Evolutionary conservation across 2,888 invertebrate species (phyloP), one percentile per base, ranked within the genome.

Genomic region (Merodon equestris): DNA sequence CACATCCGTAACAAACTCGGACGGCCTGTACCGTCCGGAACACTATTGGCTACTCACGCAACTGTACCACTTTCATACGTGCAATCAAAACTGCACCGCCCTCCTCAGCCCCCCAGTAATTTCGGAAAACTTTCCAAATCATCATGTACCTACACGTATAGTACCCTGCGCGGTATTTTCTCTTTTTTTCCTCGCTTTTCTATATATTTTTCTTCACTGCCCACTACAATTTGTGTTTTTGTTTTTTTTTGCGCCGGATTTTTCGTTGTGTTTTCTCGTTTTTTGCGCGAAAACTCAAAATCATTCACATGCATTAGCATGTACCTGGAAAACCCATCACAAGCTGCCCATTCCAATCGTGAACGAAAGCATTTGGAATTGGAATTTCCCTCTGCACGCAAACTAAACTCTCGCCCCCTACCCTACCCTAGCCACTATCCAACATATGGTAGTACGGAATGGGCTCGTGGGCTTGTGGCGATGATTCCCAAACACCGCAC

Each of bases 301-400:
- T 66, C 73, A 67, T 73, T 77, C 73, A 66, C 71, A 77, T 77
- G 73, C 73, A 73, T 73, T 68, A 77, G 61, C 67, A 68, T 73
- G 73, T 68, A 67, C 67, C 70, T 66, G 61, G 54, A 66, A 61
- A 66, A 66, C 56, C 56, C 77, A 63, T 63, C 72, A 73, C 27
- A 27, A 27, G 27, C 27, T 4, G 27, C 51, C 50, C 76, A 45
- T 56, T 58, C 38, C 44, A 71, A 45, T n/a, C n/a, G n/a, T n/a
- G 36, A 61, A 38, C 14, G 27, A 36, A 57, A 27, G 51, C 42
- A 70, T 76, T 76, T 66, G 36, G 38, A 70, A 54, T 48, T 60
- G 58, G n/a, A 27, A 27, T 27, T 27, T 27, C 27, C 27, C 27
- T 42, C 48, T 48, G 57, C 72, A 73, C 77, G 72, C 77, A 63